Evolutionary conservation across 2,113 vertebrate species (phyloP), one percentile per base, ranked within the genome.

Genomic region (Mustelus asterias): DNA sequence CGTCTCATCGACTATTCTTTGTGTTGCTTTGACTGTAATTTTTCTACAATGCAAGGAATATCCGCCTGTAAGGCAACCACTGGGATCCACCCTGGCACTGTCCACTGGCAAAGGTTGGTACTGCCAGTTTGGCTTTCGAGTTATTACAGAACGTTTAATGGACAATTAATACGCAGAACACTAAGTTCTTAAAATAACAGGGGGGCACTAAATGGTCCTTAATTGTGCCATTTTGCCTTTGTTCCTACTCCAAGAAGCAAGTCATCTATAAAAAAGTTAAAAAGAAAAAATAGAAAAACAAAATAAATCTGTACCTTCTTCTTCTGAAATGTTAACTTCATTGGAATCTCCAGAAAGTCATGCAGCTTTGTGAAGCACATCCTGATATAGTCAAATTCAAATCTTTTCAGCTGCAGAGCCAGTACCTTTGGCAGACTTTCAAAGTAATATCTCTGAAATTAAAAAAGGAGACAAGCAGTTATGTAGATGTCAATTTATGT

Each of bases 341-440:
- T 37, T 70, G 65, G 92, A 69, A 94, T 94, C 92, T 70, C 41
- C 26, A 94, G 4, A 0, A 2, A 1, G 60, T 69, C 22, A 8
- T 70, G 7, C 63, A 94, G 7, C 92, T 94, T 94, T 41, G 22
- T 69, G 37, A 69, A 69, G 26, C 14, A 24, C 65, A 22, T 69
- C 16, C 3, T 22, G 37, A 1, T 37, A 69, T 44, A 69, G 37
- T 94, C 92, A 94, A 94, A 44, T 16, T 94, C 92, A 94, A 94
- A 94, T 69, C 92, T 94, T 94, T 94, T 94, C 65, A 94, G 65
- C 60, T 70, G 65, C 63, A 94, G 65, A 94, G 58, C 65, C 63
- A 94, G 20, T 94, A 94, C 14, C 65, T 94, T 65, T 44, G 92
- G 92, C 65, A 94, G 37, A 16, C n/a, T 69, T 94, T 94, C n/a